Base-by-base conservation (phyloP, 2,888 invertebrate genomes). In the Bruchidius siliquastri region DNA sequence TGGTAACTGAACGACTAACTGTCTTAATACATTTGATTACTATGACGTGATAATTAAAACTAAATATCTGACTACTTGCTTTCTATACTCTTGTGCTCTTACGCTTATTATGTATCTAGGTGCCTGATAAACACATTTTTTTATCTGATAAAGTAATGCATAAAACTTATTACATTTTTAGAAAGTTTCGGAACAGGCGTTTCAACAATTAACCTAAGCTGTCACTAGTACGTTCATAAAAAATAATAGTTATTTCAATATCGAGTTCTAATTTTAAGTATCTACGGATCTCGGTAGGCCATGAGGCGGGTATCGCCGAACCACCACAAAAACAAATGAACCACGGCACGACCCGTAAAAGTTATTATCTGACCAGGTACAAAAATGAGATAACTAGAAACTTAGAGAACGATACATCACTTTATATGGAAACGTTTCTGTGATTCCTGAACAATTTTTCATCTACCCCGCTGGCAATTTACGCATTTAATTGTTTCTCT, bases 401-500 rank as follows among this genome's bases (percentile, higher is more conserved):
- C 49, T 49, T 49, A 49, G 49, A 49, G 13, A 49, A 18, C 49
- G 49, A 49, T 49, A 49, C 49, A 49, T 49, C 49, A 49, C 49
- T 49, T 8, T 18, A 49, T 49, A 49, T 49, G 13, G 49, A 49
- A 49, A 49, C 49, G 18, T 49, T 49, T 49, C 49, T 49, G 49
- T 13, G 49, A 49, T 49, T 49, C 49, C 10, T 49, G 49, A 49
- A 49, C 49, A 18, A 49, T 49, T 49, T 49, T 49, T 49, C 49
- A 49, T 49, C 49, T 49, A 8, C 13, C 13, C 49, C 10, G 82
- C 83, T 83, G 82, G 84, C 85, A 85, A 85, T 85, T 85, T 85
- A 85, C 85, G 84, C 83, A 82, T 85, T 85, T 85, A 85, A 85
- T 85, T 85, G 85, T 85, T 84, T 85, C 83, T 79, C 83, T 83